Conservation (phyloP, 2,888 invertebrate species). For the Halocaridina rubra region DNA sequence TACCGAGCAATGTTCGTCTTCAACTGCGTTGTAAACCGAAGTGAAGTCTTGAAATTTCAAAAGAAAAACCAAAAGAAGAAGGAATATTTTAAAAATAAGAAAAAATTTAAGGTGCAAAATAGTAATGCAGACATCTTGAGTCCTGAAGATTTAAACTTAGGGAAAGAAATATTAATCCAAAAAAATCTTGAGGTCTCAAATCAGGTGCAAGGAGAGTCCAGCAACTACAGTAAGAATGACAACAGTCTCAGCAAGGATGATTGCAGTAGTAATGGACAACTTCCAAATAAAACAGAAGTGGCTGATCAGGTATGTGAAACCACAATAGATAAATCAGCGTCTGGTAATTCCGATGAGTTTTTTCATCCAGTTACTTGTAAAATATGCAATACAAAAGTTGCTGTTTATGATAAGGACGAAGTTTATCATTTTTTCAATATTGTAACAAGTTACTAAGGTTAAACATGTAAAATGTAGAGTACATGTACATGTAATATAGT, state of each 20-base stretch:
- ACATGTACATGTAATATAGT: no score
- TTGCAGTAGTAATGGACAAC: no score
- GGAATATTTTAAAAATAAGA: constrained; percentile 65
- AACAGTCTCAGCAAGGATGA: not conserved
- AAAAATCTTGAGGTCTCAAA: no score
- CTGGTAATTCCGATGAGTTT: constrained; percentile 66
- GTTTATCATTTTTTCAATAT: constrained; percentile 75
- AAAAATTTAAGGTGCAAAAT: constrained; percentile 17
- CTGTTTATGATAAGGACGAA: constrained; percentile 73
- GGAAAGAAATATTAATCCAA: no score
- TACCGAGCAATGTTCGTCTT: constrained; percentile 75
- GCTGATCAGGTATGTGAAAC: not conserved
- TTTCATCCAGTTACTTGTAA: constrained; percentile 72
- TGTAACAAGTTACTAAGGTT: constrained; percentile 68
- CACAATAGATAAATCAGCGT: not conserved
- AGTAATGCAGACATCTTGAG: not conserved
- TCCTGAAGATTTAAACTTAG: no score
- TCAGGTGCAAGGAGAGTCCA: not conserved
- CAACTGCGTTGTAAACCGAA: constrained; percentile 71
- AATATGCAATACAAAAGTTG: constrained; percentile 72
- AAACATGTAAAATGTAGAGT: no score
- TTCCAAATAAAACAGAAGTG: not conserved
- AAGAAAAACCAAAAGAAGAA: constrained; percentile 65
- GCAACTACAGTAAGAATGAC: not conserved
- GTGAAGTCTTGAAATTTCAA: constrained; percentile 66